Evolutionary conservation across 2,797 vertebrate genomes (phyloP).

Genomic region (Oreochromis grahami): DNA sequence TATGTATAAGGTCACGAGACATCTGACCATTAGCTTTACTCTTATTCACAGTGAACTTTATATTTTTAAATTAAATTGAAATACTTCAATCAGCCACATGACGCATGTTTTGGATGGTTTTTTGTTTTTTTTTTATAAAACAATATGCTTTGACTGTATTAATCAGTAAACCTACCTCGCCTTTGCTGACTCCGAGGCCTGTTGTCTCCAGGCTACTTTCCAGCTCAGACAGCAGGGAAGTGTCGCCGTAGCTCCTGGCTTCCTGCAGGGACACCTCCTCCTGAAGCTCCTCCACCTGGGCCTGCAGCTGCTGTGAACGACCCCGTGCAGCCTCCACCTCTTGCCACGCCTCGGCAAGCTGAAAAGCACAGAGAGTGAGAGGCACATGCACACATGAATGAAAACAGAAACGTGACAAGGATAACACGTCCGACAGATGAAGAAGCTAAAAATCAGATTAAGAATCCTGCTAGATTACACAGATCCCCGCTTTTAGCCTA

Average conservation of each 20-base stretch:
- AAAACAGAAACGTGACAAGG: not conserved
- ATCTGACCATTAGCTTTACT: not conserved
- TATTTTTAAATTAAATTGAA: not conserved
- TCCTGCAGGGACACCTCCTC: constrained; percentile 72
- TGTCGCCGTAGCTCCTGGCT: constrained; percentile 42
- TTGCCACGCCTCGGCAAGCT: constrained; percentile 68
- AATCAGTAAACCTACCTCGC: constrained; percentile 62
- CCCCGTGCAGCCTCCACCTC: constrained; percentile 60
- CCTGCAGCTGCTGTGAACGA: constrained; percentile 69
- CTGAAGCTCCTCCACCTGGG: constrained; percentile 74
- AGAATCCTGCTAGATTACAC: not conserved
- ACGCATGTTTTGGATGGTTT: not conserved
- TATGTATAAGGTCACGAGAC: not conserved
- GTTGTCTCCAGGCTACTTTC: constrained; percentile 63
- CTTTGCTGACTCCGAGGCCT: constrained; percentile 53
- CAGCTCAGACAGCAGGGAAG: constrained; percentile 76
- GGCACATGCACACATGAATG: not conserved
- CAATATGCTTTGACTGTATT: not conserved
- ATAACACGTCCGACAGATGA: not conserved
- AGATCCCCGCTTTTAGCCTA: not conserved
- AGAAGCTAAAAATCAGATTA: not conserved
- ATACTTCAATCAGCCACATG: not conserved
- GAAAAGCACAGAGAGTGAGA: not conserved
- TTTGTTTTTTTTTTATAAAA: not conserved
- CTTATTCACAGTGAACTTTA: not conserved